Percentiles rank a stretch among this genome's conserved stretches.
These are phyloP conservation scores for Xenopus petersii DNA, from an alignment of 2,797 vertebrate species.

Conservation along the genomic window DNA sequence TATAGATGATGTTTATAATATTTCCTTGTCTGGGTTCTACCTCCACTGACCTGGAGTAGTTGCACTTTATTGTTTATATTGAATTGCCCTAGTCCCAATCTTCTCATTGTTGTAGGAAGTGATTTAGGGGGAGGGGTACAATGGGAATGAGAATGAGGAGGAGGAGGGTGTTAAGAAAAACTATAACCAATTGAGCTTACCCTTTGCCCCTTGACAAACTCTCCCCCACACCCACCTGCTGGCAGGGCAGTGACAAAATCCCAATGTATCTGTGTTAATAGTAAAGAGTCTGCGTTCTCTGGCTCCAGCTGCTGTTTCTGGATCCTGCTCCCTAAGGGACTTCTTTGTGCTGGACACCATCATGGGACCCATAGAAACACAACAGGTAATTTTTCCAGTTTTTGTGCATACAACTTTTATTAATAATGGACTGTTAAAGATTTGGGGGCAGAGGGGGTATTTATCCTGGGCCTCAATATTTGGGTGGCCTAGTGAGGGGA, in stretches of 20 bases:
- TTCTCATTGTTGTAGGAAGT: not conserved
- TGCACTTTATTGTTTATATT: not conserved
- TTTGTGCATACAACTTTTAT: not conserved
- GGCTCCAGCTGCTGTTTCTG: not conserved
- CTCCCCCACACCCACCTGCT: not conserved
- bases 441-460: too few species aligned
- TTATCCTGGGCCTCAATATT: too few species aligned
- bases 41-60: not conserved
- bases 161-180: not conserved
- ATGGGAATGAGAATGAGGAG: not conserved
- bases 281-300: not conserved
- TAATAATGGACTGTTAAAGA: too few species aligned
- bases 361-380: not conserved
- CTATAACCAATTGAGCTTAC: not conserved
- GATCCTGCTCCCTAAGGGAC: not conserved
- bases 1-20: too few species aligned
- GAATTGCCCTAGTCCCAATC: not conserved
- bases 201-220: not conserved
- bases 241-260: slow-evolving; percentile 7
- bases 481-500: too few species aligned
- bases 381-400: not conserved
- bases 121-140: not conserved
- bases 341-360: not conserved
- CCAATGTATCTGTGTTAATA: not conserved
- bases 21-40: not conserved